These are phyloP conservation scores for Cryptophagus acutangulus DNA, from an alignment of 2,888 invertebrate genomes.

Conservation along the genomic window DNA sequence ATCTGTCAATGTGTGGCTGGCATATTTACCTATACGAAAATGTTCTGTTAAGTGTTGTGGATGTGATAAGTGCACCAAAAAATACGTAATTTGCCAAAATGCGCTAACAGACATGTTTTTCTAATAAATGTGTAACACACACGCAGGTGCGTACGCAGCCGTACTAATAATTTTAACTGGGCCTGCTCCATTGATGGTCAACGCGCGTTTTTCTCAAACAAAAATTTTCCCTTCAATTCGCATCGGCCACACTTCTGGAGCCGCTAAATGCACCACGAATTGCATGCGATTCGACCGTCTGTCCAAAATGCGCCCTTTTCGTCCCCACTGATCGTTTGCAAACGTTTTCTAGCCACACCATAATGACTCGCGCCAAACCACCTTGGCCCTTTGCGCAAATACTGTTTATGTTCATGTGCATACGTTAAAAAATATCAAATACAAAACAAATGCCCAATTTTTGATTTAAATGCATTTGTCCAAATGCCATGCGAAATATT, in stretches of 20 bases:
- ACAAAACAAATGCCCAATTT: conserved; percentile 17
- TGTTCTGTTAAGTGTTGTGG: conserved; percentile 39
- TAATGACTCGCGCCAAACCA: conserved; percentile 42
- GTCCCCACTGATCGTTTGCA: no score
- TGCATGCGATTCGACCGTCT: no score
- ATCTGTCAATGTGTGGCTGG: conserved; percentile 41
- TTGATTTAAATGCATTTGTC: conserved; percentile 20
- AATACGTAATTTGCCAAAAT: conserved; percentile 39
- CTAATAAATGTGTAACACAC: conserved; percentile 52
- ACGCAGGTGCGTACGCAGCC: conserved; percentile 97
- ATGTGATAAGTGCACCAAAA: conserved; percentile 32
- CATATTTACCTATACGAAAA: conserved; percentile 41
- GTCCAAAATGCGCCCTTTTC: no score
- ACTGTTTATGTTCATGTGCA: conserved; percentile 43
- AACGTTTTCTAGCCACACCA: no score
- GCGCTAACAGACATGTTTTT: conserved; percentile 47
- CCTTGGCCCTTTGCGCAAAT: conserved; percentile 40
- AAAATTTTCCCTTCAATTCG: conserved; percentile 8
- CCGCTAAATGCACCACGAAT: conserved; percentile 9
- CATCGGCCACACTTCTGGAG: neutral
- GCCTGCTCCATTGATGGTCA: conserved; percentile 65
- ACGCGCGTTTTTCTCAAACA: conserved; percentile 37
- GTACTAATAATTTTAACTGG: conserved; percentile 82
- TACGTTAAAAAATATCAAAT: conserved; percentile 37
- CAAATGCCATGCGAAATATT: conserved; percentile 6